phyloP scores from a whole-genome alignment of 2,797 vertebrate genomes.

The Spinibarbus caldwelli region DNA sequence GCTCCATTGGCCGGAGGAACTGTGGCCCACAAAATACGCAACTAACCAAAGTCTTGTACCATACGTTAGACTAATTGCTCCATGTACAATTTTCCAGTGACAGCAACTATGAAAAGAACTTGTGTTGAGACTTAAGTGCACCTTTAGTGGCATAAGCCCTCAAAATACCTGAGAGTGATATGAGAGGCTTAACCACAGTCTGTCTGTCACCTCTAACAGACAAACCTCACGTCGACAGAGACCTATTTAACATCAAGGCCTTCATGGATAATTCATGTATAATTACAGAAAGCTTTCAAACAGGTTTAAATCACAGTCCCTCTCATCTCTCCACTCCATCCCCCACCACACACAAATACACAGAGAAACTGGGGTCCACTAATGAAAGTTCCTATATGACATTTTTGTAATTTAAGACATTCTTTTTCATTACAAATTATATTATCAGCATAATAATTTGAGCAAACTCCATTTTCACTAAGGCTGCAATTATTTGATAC shows the following conservation, averaged over 20 bases:
- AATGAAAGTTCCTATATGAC: not conserved
- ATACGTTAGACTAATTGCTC: conserved; percentile 16
- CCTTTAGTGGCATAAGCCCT: conserved; percentile 34
- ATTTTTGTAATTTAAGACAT: not conserved
- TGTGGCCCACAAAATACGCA: not conserved
- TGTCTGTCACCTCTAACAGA: conserved; percentile 62
- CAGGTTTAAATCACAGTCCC: conserved; percentile 87
- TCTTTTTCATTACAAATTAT: not conserved
- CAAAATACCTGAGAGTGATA: conserved; percentile 43
- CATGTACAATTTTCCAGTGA: conserved; percentile 22
- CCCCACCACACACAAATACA: not conserved
- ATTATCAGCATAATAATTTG: not conserved
- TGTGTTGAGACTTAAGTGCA: conserved; percentile 30
- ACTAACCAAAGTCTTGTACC: not conserved
- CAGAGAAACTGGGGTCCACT: conserved; percentile 56
- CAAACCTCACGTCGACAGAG: conserved; percentile 72
- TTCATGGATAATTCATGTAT: conserved; percentile 95
- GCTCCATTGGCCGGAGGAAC: not conserved
- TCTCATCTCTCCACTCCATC: conserved; percentile 66
- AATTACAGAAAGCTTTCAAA: conserved; percentile 95
- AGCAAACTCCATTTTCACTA: not conserved
- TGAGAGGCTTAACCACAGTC: conserved; percentile 42
- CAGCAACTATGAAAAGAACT: conserved; percentile 29
- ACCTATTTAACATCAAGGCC: conserved; percentile 72
- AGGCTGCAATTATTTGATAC: not conserved